A percentile compares a stretch with the other conserved stretches of the same genome.
These are phyloP conservation scores for Lepilemur ruficaudatus DNA, from an alignment of 2,797 vertebrate genomes.

Conservation along the genomic window DNA sequence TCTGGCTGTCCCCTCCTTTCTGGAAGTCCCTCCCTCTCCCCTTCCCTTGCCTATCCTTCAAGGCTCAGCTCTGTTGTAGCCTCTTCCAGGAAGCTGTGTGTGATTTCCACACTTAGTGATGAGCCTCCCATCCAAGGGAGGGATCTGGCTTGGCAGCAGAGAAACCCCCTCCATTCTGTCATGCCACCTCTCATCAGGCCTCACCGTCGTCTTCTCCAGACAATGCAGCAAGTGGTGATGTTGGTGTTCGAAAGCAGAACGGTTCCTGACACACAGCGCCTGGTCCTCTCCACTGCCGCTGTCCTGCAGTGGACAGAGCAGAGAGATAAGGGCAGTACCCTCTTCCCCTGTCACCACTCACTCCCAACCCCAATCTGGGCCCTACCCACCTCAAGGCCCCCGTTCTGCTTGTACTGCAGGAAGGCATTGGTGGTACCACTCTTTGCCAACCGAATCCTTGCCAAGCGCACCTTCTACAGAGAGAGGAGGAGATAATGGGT, in stretches of 20 bases:
- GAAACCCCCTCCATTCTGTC: neutral
- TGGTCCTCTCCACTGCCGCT: constrained; percentile 83
- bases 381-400: constrained; percentile 84
- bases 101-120: neutral
- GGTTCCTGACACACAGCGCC: constrained; percentile 85
- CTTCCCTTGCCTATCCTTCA: constrained; percentile 30
- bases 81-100: constrained; percentile 37
- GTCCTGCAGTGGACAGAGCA: constrained; percentile 77
- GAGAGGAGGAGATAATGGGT: constrained; percentile 12
- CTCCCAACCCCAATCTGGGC: neutral
- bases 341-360: neutral
- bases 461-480: constrained; percentile 91
- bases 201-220: constrained; percentile 91
- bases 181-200: neutral
- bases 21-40: neutral
- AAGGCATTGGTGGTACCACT: constrained; percentile 93
- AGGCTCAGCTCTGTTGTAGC: constrained; percentile 2
- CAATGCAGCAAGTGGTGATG: constrained; percentile 91
- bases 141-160: neutral
- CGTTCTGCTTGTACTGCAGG: constrained; percentile 92
- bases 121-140: neutral
- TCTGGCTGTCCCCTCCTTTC: neutral
- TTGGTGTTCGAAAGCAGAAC: constrained; percentile 89
- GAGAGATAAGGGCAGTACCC: neutral
- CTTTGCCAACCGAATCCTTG: constrained; percentile 93